Evolutionary conservation across 2,113 vertebrate genomes (phyloP), one percentile per base, ranked within the genome.

Genomic region (Ceuthmochares aereus): DNA sequence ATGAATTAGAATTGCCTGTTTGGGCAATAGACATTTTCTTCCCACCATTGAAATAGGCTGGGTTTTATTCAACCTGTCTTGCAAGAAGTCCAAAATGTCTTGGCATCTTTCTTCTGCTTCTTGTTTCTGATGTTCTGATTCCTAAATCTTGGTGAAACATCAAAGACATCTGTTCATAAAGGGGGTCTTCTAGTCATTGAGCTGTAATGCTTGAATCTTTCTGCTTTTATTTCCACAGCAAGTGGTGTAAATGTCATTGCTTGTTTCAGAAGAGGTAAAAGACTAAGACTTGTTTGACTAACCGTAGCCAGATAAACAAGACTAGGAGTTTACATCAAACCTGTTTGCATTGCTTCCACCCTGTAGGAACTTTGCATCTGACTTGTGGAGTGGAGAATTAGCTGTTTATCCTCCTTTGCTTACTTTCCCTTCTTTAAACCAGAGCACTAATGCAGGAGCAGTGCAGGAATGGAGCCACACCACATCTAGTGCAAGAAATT

Each of bases 361-460:
- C 49, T 22, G 62, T 62, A 88, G 79, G 45, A 90, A 22, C 59
- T 77, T 10, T 29, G 49, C 25, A 51, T 60, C 45, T 95, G 55
- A 51, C 47, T 78, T 84, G 52, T 84, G 52, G 72, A 63, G 43
- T 49, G 76, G 42, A 34, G 32, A 51, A 40, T 80, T 49, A 73
- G 22, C 26, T 64, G 32, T 51, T 96, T 29, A 29, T 37, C 49
- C n/a, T 30, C 36, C 34, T 32, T 40, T 27, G 13, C 29, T 82
- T 59, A 40, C 70, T 92, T 78, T 49, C 40, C 43, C 49, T 89
- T 73, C 63, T 92, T 87, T 42, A 76, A 91, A 76, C 6, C 43
- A 19, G 47, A 83, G 26, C 3, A 0, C 0, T 0, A 69, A 63
- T n/a, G 42, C 34, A 75, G 56, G 68, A 84, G 22, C 32, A 12